Evolutionary conservation across 2,888 invertebrate genomes (phyloP), one percentile per base, ranked within the genome.

Genomic region (Hirtodrosophila alboralis): DNA sequence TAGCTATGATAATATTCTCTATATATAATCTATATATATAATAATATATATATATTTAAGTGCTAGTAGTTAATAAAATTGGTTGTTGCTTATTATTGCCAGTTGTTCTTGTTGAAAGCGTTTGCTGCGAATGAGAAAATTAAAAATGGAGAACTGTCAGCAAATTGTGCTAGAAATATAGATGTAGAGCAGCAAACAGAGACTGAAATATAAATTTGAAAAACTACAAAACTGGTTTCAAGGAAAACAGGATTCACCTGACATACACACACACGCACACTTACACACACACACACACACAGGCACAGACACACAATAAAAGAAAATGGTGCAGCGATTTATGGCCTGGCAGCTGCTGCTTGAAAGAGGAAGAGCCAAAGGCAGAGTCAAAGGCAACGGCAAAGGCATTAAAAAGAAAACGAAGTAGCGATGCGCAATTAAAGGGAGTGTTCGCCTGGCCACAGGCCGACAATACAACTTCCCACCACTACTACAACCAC

Each of bases 1-100:
- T 98, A 21, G 54, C 73, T 68, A 68, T 74, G 60, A 51, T 77
- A 28, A 28, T 18, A 28, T 57, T 43, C 44, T 31, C 41, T 51
- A 62, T 70, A 53, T 18, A 18, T 18, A 18, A 5, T 18, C n/a
- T 30, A 27, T 41, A 30, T 37, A 28, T 38, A 38, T 56, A 56
- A 45, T 21, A 38, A 5, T 44, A 31, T 49, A 8, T 40, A 18
- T 38, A 18, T 54, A 12, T 36, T 21, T 47, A 28, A 10, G 30
- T 37, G 14, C 38, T 58, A 31, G n/a, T 59, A 33, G 47, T 59
- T 37, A 9, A 26, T 37, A 33, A 36, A 40, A 51, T 59, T 56
- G 21, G 21, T 36, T 49, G n/a, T 31, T 66, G 16, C 8, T 36
- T 44, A 30, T 68, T 84, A 64, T 84, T 77, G 77, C 63, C 73